A percentile compares a stretch with the other conserved stretches of the same genome.
Conservation (phyloP, 2,113 vertebrate species). For the Anser cygnoides region DNA sequence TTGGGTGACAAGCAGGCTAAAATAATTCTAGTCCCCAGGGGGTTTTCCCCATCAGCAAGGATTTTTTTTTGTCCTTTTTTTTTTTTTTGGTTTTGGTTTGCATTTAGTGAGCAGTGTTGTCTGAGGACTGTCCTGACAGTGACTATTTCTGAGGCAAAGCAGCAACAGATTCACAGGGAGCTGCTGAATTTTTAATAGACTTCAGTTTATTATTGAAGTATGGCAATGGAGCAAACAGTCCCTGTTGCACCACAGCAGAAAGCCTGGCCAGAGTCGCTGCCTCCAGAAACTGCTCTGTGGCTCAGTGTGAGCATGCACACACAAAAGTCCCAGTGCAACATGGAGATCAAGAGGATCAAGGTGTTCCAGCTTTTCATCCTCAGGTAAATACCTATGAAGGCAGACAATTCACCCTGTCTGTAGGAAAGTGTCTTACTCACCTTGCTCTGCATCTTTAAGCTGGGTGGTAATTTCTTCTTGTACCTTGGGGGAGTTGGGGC, state of each 20-base stretch:
- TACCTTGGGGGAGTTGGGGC: not conserved
- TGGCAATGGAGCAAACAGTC: not conserved
- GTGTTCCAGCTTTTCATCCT: not conserved
- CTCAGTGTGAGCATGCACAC: not conserved
- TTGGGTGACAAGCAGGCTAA: not conserved
- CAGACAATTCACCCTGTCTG: not conserved
- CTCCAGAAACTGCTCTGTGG: not conserved
- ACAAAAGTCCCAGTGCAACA: rapidly evolving
- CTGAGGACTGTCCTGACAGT: not conserved
- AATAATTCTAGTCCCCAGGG: not conserved
- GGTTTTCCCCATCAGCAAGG: not conserved
- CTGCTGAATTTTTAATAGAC: not conserved
- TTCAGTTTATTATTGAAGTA: not conserved
- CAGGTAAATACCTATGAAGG: not conserved
- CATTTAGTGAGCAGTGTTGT: not conserved
- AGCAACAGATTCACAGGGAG: not conserved
- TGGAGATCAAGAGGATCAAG: rapidly evolving
- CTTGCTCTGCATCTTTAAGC: not conserved
- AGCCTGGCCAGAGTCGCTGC: not conserved
- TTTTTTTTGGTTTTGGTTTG: not conserved
- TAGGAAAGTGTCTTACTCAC: not conserved
- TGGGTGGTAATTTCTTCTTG: rapidly evolving
- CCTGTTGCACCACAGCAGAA: not conserved
- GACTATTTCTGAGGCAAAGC: not conserved
- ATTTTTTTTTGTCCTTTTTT: not conserved